Percentiles rank a stretch among this genome's conserved stretches.
phyloP scores from a whole-genome alignment of 1,140 invertebrate genomes.

The Pseudachorutes palmiensis region DNA sequence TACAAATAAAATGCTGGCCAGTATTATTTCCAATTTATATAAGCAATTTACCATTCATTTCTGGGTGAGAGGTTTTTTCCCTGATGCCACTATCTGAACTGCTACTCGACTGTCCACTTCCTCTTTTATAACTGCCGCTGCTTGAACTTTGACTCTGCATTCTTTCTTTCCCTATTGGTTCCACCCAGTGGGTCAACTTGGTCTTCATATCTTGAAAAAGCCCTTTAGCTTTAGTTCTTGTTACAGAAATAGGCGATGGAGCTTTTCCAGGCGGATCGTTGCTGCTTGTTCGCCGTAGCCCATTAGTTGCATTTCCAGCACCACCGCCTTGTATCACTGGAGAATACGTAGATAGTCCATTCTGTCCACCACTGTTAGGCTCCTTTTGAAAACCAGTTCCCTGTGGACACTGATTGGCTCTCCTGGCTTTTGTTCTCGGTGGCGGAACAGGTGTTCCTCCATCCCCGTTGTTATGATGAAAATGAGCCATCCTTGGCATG shows the following conservation, averaged over 20 bases:
- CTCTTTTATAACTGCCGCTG: neutral
- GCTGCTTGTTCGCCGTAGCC: neutral
- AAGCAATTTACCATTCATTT: too few relatives aligned
- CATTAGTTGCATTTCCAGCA: neutral
- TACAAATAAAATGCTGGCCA: too few relatives aligned
- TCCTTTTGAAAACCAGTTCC: too few relatives aligned
- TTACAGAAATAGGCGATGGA: neutral
- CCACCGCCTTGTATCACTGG: too few relatives aligned
- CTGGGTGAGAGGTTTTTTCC: too few relatives aligned
- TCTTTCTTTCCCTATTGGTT: neutral
- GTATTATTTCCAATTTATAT: neutral
- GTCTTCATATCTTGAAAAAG: neutral
- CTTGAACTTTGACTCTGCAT: neutral
- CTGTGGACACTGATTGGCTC: too few relatives aligned
- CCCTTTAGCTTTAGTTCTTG: neutral
- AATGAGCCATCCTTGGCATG: neutral
- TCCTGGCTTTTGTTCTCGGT: slow-evolving; percentile 33
- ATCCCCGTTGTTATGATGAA: neutral
- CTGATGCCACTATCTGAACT: too few relatives aligned
- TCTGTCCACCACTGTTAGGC: too few relatives aligned
- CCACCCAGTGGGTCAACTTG: neutral
- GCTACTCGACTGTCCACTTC: slow-evolving; percentile 7
- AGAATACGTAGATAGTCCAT: too few relatives aligned
- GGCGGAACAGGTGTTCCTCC: slow-evolving; percentile 27
- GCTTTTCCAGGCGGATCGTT: neutral